A percentile compares a stretch with the other conserved stretches of the same genome.
These are phyloP conservation scores for Iselma pallidipennis DNA, from an alignment of 2,888 invertebrate species.

Conservation along the genomic window DNA sequence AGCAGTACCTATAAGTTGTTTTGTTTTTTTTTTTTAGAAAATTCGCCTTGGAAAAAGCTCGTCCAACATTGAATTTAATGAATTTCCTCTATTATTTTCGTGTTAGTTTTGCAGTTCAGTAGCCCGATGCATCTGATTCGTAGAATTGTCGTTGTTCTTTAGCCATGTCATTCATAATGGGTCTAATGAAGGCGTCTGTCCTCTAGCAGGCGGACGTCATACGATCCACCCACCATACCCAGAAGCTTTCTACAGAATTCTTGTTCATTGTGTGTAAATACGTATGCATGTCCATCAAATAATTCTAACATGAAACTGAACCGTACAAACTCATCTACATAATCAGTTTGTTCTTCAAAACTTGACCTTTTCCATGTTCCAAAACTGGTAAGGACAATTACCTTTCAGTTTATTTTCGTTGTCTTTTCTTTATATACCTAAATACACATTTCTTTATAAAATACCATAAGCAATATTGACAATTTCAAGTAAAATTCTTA, in stretches of 20 bases:
- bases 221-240: constrained; percentile 27
- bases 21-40: too few relatives aligned
- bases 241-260: constrained; percentile 33
- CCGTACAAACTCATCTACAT: constrained; percentile 46
- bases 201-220: constrained; percentile 10
- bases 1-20: too few relatives aligned
- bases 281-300: constrained; percentile 52
- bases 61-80: too few relatives aligned
- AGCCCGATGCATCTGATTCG: constrained; percentile 5
- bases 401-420: constrained; percentile 5
- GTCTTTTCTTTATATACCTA: constrained; percentile 1
- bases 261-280: constrained; percentile 54
- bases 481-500: neutral
- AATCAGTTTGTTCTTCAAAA: constrained; percentile 29
- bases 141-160: neutral
- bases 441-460: neutral
- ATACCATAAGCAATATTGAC: neutral
- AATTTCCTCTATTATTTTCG: too few relatives aligned
- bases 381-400: constrained; percentile 5
- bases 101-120: neutral
- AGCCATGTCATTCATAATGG: constrained; percentile 1
- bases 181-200: constrained; percentile 19
- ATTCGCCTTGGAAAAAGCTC: too few relatives aligned
- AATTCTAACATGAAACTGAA: constrained; percentile 51
- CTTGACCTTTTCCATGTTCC: too few relatives aligned